Evolutionary conservation across 2,888 invertebrate species (phyloP), one percentile per base, ranked within the genome.

Genomic region (Melangyna quadrimaculata): DNA sequence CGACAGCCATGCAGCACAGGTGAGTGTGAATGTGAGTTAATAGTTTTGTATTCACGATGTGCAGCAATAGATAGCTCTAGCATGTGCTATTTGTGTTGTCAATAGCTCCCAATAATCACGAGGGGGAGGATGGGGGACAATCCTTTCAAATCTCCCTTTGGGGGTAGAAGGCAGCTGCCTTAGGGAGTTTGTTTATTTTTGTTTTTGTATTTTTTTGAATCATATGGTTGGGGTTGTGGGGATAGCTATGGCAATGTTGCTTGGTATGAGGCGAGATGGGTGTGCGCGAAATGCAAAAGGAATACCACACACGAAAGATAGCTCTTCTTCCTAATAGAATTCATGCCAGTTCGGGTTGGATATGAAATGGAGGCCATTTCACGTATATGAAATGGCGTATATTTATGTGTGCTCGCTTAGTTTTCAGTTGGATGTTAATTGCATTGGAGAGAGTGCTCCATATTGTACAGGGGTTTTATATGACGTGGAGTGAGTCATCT

Each of bases 1-100:
- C 87, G 91, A 91, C 88, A 88, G 89, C 17, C 91, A 90, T 84
- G 90, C 89, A 35, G 90, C 89, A 32, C 90, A 91, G 89, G 91
- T 91, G 78, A 74, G 88, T 87, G 72, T 77, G 61, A 81, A 74
- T 59, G 71, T 43, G 32, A 45, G 17, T 10, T n/a, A n/a, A n/a
- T n/a, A n/a, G 22, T 69, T 69, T 72, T n/a, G 29, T 48, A 10
- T 61, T 51, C 32, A 32, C 9, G 8, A 57, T 10, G 4, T 70
- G 40, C 40, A 40, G n/a, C 37, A 1, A 53, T 9, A 27, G 70
- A 70, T 70, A 55, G 69, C 53, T 53, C 24, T 61, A 17, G 40
- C 72, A 73, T 69, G 79, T 70, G 74, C 72, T 67, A 51, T 67
- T 67, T 67, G 32, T 51, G n/a, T 67, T 67, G 51, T 51, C 32